Evolutionary conservation across 2,888 invertebrate genomes (phyloP), one percentile per base, ranked within the genome.

Genomic region (Spilosoma lubricipeda): DNA sequence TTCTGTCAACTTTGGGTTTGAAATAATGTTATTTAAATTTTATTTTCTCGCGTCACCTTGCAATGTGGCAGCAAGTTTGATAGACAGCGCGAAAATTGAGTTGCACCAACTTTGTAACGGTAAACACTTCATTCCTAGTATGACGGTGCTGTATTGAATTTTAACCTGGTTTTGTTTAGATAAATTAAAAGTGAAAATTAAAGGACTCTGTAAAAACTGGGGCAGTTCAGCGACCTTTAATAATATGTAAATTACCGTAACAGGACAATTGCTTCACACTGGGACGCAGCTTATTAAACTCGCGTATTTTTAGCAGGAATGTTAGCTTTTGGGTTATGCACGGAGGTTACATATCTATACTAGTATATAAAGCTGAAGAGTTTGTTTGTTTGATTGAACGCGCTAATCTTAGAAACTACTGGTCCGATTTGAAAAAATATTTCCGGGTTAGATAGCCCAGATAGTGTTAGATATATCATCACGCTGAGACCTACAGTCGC

Each of bases 71-170:
- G 71, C 75, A 63, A 73, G 74, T 77, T 82, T 83, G 84, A 82
- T 81, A 78, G 84, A 83, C 84, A 77, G 82, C 70, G 63, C 39
- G 82, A 78, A 85, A 85, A 85, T 84, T 80, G 83, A 85, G 85
- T 85, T 85, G 69, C 67, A 76, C 71, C 77, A 82, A 83, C 78
- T 82, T 80, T 65, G 75, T 73, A 78, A 76, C 70, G 75, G 71
- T 11, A 73, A 78, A 81, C 75, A 73, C 66, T 70, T 66, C 75
- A 75, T 77, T 74, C 71, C 67, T 36, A 77, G 36, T 78, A 79
- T 81, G 84, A 84, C 84, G 81, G 77, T 67, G 69, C 74, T 78
- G 77, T 85, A 82, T 82, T 48, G 30, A 77, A 27, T 78, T 56
- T 39, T 45, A 66, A 64, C n/a, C 52, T 48, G 13, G 67, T 42